Percentiles rank a stretch among this genome's conserved stretches.
phyloP scores from a whole-genome alignment of 2,113 vertebrate genomes.

The Pampusana beccarii region DNA sequence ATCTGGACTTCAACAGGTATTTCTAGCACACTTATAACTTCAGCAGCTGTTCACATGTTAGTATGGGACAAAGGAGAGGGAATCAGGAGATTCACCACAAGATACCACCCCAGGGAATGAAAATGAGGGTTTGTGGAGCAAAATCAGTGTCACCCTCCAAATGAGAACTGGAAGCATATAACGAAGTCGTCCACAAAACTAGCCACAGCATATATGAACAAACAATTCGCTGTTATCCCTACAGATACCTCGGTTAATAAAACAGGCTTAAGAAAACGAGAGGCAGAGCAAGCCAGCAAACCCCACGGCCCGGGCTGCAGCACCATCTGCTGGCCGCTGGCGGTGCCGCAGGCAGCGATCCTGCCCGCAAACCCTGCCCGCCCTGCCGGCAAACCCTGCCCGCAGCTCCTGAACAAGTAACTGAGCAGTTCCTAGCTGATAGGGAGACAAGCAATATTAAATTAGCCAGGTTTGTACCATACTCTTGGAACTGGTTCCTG shows the following conservation, averaged over 20 bases:
- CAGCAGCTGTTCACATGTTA: accelerated
- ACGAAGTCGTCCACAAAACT: accelerated
- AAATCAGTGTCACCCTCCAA: accelerated
- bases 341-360: too few relatives aligned
- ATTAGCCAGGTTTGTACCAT: accelerated
- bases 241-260: accelerated
- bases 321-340: constrained; percentile 25
- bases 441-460: accelerated
- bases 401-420: accelerated
- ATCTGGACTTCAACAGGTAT: accelerated
- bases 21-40: background rate
- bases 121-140: accelerated
- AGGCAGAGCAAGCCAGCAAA: accelerated
- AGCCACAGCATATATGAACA: accelerated
- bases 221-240: accelerated
- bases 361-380: too few relatives aligned
- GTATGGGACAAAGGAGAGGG: accelerated
- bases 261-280: too few relatives aligned
- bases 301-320: background rate
- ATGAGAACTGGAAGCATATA: accelerated
- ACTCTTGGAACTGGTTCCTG: accelerated
- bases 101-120: too few relatives aligned
- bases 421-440: accelerated
- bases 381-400: too few relatives aligned
- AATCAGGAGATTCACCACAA: background rate